Conservation (phyloP, 1,140 invertebrate species). For the Hycleus phaleratus region DNA sequence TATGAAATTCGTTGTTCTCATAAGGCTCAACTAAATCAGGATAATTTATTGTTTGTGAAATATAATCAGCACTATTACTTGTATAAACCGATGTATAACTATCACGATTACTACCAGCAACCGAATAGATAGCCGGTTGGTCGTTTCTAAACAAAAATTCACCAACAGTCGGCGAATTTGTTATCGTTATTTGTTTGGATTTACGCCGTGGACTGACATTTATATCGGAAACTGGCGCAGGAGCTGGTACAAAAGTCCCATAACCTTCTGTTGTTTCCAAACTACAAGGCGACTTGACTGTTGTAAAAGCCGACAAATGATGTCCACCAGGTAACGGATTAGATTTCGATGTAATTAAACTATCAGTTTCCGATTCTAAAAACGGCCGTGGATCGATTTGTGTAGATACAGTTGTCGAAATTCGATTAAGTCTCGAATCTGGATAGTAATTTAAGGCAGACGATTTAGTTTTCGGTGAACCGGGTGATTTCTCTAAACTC, state of each 20-base stretch:
- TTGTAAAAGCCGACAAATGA: constrained; percentile 44
- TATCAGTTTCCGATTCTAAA: constrained; percentile 32
- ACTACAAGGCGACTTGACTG: constrained; percentile 42
- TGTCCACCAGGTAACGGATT: constrained; percentile 42
- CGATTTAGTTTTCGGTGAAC: constrained; percentile 51
- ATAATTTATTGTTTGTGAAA: constrained; percentile 54
- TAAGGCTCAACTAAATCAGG: constrained; percentile 62
- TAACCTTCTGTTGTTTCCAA: constrained; percentile 39
- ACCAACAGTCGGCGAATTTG: constrained; percentile 14
- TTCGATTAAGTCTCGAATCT: constrained; percentile 12
- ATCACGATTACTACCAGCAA: constrained; percentile 61
- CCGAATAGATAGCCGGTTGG: constrained; percentile 64
- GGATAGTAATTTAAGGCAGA: constrained; percentile 21
- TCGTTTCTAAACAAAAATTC: constrained; percentile 54
- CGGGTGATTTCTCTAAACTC: constrained; percentile 73
- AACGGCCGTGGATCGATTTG: constrained; percentile 20
- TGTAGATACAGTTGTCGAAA: neutral
- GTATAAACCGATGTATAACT: constrained; percentile 64
- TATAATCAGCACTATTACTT: constrained; percentile 50
- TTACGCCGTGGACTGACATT: constrained; percentile 39
- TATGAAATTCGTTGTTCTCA: constrained; percentile 46
- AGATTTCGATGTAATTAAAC: constrained; percentile 36
- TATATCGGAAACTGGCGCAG: constrained; percentile 42
- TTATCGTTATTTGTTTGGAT: constrained; percentile 19
- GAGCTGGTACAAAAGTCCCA: constrained; percentile 46